Evolutionary conservation across 2,113 vertebrate genomes (phyloP).

Genomic region (Erinaceus europaeus): DNA sequence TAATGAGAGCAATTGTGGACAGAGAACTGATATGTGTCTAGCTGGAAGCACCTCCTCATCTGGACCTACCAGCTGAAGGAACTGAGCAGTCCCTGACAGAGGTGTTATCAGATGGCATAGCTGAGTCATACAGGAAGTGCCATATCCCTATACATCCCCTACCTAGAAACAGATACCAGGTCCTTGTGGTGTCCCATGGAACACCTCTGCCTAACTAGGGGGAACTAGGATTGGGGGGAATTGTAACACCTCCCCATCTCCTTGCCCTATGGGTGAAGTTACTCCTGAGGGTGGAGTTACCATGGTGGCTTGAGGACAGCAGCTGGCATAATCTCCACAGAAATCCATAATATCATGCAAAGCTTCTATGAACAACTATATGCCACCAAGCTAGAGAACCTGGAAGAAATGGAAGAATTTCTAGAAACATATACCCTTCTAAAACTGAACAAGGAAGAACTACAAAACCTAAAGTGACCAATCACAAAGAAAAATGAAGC

Average conservation of each 20-base stretch:
- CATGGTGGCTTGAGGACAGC: too few species aligned
- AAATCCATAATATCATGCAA: too few species aligned
- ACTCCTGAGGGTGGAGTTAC: too few species aligned
- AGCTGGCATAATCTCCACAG: too few species aligned
- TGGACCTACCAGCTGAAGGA: neutral
- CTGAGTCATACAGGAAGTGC: neutral
- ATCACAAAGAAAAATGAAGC: too few species aligned
- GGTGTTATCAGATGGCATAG: neutral
- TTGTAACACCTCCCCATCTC: neutral
- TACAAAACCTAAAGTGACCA: too few species aligned
- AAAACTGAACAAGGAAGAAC: too few species aligned
- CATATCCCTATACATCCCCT: too few species aligned
- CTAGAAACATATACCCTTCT: too few species aligned
- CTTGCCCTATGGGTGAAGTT: neutral
- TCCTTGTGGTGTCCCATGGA: neutral
- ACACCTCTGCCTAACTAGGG: neutral
- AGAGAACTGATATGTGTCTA: neutral
- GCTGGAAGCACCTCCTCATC: neutral
- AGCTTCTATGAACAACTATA: too few species aligned
- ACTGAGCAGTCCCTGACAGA: neutral
- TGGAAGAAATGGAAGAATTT: too few species aligned
- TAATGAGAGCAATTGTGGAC: neutral
- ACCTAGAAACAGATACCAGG: neutral
- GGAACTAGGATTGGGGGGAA: neutral
- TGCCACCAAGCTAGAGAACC: too few species aligned